These are phyloP conservation scores for Mormyrus proboscirostris DNA, from an alignment of 2,797 vertebrate species.

Conservation along the genomic window DNA sequence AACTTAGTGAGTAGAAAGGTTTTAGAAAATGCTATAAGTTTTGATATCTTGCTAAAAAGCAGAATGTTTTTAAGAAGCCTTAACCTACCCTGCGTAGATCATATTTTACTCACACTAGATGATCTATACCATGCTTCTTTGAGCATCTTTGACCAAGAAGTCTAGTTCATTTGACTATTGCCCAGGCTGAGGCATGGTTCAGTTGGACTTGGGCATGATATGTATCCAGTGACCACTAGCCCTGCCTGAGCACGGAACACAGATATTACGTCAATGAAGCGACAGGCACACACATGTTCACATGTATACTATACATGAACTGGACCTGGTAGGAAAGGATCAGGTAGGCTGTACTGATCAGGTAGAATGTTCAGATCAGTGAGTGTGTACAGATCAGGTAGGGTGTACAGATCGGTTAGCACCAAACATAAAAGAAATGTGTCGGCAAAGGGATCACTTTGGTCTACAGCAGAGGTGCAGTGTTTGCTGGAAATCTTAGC, in stretches of 20 bases:
- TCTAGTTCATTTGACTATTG: not conserved
- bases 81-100: not conserved
- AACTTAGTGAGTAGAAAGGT: not conserved
- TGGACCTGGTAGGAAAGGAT: not conserved
- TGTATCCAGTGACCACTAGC: too few species aligned
- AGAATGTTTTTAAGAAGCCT: not conserved
- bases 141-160: not conserved
- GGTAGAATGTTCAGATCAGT: not conserved
- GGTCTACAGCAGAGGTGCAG: not conserved
- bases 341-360: not conserved
- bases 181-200: not conserved
- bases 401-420: not conserved
- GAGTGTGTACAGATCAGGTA: not conserved
- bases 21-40: not conserved
- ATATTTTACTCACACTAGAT: not conserved
- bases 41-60: not conserved
- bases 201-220: too few species aligned
- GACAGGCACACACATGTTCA: not conserved
- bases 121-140: not conserved
- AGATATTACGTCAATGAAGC: not conserved
- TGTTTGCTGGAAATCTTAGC: not conserved
- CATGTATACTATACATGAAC: not conserved
- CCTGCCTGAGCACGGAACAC: not conserved
- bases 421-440: not conserved
- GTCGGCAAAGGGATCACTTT: not conserved